Conservation (phyloP, 2,797 vertebrate genomes). For the Centropyge bicolor region DNA sequence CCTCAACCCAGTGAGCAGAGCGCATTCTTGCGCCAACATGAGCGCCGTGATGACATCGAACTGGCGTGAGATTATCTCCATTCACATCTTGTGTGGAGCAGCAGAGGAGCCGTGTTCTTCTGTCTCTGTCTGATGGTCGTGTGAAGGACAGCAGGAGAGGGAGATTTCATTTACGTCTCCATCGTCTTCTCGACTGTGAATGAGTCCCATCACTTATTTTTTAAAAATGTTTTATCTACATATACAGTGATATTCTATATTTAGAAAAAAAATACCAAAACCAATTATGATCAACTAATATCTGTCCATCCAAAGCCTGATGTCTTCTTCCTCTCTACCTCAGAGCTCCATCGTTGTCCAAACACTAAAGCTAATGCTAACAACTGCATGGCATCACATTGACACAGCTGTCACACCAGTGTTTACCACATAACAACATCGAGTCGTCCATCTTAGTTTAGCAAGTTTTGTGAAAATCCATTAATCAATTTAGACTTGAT, state of each 20-base stretch:
- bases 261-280: too few relatives aligned
- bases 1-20: slow-evolving; percentile 54
- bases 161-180: neutral
- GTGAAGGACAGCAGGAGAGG: neutral
- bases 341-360: too few relatives aligned
- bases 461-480: neutral
- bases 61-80: slow-evolving; percentile 31
- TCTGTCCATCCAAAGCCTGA: too few relatives aligned
- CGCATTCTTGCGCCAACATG: slow-evolving; percentile 41
- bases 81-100: neutral
- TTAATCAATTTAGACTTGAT: neutral
- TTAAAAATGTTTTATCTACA: too few relatives aligned
- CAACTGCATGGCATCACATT: too few relatives aligned
- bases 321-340: too few relatives aligned
- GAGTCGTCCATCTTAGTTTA: neutral
- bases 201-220: too few relatives aligned
- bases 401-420: neutral
- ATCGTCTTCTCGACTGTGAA: neutral
- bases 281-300: too few relatives aligned
- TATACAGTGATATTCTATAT: neutral
- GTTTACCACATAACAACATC: neutral
- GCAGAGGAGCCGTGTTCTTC: neutral
- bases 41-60: slow-evolving; percentile 43
- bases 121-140: neutral
- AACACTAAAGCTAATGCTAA: too few relatives aligned